Evolutionary conservation across 2,797 vertebrate species (phyloP), one percentile per base, ranked within the genome.

Genomic region (Catharus ustulatus): DNA sequence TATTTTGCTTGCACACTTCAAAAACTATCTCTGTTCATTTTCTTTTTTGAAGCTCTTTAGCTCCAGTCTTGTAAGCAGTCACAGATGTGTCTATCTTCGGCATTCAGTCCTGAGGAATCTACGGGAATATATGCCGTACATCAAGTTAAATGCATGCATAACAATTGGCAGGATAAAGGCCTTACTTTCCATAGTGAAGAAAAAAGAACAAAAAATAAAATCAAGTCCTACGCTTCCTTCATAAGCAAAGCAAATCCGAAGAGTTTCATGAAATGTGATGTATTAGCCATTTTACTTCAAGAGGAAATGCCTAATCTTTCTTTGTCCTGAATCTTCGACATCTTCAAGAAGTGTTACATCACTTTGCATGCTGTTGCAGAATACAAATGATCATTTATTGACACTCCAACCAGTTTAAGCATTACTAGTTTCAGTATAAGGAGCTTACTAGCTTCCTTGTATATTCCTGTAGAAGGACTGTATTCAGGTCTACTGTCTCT

Each of bases 1-100:
- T 87, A 17, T 62, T 73, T 87, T 66, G 40, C 73, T 80, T 82
- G 46, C 67, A 14, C 77, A 45, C 78, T 94, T 95, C 84, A 82
- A 73, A 93, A 95, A 80, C 68, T 82, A 7, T 26, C 42, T 61
- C 66, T 3, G 5, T 62, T 91, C 64, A 21, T 80, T 88, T 85
- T 73, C 43, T 45, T 45, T 73, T 86, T 86, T 86, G 59, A 88
- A 86, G 76, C 59, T 89, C 30, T 84, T 90, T 36, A 93, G 58
- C 51, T 91, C 58, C 62, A 21, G 1, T 91, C 84, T 76, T 69
- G 38, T 73, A 64, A 93, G 87, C 81, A 77, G 67, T 93, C 92
- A 57, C 67, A 79, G 48, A 89, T 57, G 62, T 75, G 48, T 88
- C 90, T 92, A 69, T 81, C 54, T 71, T 46, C 4, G 1, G 63